Evolutionary conservation across 2,113 vertebrate species (phyloP).

Genomic region (Steatornis caripensis): DNA sequence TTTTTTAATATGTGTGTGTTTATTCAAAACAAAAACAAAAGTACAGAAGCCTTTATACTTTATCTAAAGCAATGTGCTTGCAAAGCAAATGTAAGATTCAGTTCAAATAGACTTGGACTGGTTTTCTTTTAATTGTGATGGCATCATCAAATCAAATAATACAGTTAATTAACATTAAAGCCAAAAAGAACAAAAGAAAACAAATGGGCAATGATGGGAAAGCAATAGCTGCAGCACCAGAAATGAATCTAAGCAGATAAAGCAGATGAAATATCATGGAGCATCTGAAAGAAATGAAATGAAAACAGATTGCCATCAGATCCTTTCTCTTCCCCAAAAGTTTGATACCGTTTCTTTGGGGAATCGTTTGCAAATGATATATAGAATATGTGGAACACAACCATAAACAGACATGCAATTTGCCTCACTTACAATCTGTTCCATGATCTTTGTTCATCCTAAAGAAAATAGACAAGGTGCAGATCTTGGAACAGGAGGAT

Average conservation of each 20-base stretch:
- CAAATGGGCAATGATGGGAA: background rate
- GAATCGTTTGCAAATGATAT: slow-evolving; percentile 74
- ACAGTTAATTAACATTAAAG: slow-evolving; percentile 33
- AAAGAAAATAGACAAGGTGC: slow-evolving; percentile 53
- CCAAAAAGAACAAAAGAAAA: slow-evolving; percentile 43
- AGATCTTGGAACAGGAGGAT: slow-evolving; percentile 36
- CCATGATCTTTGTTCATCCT: slow-evolving; percentile 69
- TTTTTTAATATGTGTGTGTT: background rate
- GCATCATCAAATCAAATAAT: slow-evolving; percentile 47
- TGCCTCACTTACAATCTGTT: slow-evolving; percentile 74
- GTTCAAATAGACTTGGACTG: background rate
- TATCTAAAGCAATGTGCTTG: background rate
- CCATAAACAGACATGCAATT: slow-evolving; percentile 70
- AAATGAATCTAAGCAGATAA: slow-evolving; percentile 35
- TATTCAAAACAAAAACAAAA: background rate
- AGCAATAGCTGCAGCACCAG: slow-evolving; percentile 6
- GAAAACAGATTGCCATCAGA: slow-evolving; percentile 73
- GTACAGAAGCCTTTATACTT: background rate
- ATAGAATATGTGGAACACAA: slow-evolving; percentile 69
- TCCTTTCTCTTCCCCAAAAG: slow-evolving; percentile 63
- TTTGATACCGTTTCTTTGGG: slow-evolving; percentile 73
- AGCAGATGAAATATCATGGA: slow-evolving; percentile 41
- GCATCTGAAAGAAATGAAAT: slow-evolving; percentile 71
- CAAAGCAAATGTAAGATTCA: background rate
- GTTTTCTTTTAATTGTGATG: slow-evolving; percentile 22